These are phyloP conservation scores for Falco rusticolus DNA, from an alignment of 2,797 vertebrate species.

Conservation along the genomic window DNA sequence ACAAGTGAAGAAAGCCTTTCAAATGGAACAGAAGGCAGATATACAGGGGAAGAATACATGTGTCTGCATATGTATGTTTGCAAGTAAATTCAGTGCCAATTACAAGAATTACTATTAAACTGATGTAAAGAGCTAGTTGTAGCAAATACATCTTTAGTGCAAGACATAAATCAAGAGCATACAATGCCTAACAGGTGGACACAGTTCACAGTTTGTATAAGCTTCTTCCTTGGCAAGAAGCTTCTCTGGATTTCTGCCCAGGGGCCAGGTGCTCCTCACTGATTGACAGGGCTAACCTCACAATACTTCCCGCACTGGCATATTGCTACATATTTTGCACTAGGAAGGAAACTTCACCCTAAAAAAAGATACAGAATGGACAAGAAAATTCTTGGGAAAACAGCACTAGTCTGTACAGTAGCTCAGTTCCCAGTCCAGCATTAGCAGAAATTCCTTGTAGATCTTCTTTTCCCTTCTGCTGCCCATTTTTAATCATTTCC, in stretches of 20 bases:
- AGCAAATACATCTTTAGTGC: neutral
- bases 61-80: neutral
- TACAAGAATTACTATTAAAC: neutral
- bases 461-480: neutral
- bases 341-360: neutral
- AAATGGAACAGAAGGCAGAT: neutral
- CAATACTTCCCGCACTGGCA: neutral
- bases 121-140: constrained; percentile 10
- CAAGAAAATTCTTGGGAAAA: neutral
- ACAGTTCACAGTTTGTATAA: constrained; percentile 47
- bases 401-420: neutral
- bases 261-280: constrained; percentile 43
- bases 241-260: constrained; percentile 40
- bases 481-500: constrained; percentile 22
- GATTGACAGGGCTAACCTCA: constrained; percentile 17
- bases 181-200: constrained; percentile 53
- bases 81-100: neutral
- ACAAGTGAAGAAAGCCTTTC: neutral
- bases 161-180: constrained; percentile 47
- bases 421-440: neutral
- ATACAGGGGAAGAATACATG: neutral
- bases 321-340: neutral
- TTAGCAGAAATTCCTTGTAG: neutral
- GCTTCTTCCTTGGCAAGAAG: constrained; percentile 55
- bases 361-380: neutral